phyloP scores from a whole-genome alignment of 2,797 vertebrate genomes.

The Micropoecilia bifurca region DNA sequence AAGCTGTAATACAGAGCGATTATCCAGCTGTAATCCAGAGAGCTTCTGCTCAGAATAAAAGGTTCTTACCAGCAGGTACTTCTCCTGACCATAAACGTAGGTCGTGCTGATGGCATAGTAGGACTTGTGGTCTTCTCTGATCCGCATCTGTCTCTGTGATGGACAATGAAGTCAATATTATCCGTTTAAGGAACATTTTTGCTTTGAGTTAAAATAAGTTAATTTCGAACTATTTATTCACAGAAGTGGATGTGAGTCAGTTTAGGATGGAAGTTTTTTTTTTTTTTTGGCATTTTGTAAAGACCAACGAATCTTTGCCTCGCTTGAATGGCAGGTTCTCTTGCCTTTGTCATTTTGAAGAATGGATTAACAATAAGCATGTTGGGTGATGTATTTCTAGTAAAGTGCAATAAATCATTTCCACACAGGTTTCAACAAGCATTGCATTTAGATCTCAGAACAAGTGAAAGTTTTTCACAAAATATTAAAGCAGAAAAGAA shows the following conservation, averaged over 20 bases:
- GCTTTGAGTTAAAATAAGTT: background rate
- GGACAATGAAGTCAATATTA: background rate
- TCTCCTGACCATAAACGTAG: conserved; percentile 98
- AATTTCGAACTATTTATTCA: background rate
- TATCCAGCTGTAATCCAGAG: conserved; percentile 30
- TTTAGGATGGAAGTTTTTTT: background rate
- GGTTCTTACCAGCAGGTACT: conserved; percentile 93
- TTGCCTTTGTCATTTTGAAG: background rate
- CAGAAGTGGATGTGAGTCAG: background rate
- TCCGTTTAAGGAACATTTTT: background rate
- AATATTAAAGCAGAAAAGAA: too few species aligned
- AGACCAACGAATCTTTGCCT: background rate
- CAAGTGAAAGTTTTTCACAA: too few species aligned
- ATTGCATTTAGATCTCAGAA: too few species aligned
- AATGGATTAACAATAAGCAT: too few species aligned
- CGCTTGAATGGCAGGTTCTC: background rate
- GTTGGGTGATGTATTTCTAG: too few species aligned
- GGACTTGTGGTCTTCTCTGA: conserved; percentile 94
- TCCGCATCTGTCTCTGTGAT: conserved; percentile 88
- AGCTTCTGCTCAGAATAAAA: conserved; percentile 7
- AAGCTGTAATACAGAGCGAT: conserved; percentile 30
- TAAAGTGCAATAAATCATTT: too few species aligned
- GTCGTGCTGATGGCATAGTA: conserved; percentile 95
- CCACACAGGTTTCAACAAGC: too few species aligned
- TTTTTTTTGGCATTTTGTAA: background rate